Evolutionary conservation across 2,113 vertebrate species (phyloP).

Genomic region (Pipa parva): DNA sequence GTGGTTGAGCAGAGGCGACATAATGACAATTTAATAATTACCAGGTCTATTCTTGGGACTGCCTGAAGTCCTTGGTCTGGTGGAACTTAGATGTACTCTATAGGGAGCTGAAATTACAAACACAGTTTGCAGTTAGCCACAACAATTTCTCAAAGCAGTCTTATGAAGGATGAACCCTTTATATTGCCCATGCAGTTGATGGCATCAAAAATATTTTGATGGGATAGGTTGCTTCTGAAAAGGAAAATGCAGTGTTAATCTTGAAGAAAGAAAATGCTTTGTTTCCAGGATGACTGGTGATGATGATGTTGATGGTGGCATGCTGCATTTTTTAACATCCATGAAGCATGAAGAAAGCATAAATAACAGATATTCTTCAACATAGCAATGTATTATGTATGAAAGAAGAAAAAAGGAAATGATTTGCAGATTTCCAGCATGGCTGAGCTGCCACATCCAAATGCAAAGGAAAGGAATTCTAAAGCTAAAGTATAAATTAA

Average conservation of each 20-base stretch:
- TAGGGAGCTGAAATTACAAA: constrained; percentile 52
- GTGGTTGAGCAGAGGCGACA: neutral
- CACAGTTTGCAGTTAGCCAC: neutral
- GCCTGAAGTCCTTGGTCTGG: constrained; percentile 51
- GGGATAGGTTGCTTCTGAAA: constrained; percentile 30
- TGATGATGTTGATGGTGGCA: constrained; percentile 8
- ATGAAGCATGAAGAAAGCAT: constrained; percentile 24
- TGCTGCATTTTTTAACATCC: constrained; percentile 17
- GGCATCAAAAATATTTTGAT: constrained; percentile 14
- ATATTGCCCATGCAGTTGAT: constrained; percentile 26
- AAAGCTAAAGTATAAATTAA: constrained; percentile 18
- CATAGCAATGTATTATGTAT: constrained; percentile 2
- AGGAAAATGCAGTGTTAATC: constrained; percentile 23
- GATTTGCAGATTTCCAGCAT: constrained; percentile 3
- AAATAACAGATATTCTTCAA: constrained; percentile 6
- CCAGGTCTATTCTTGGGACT: constrained; percentile 50
- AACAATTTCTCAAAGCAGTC: neutral
- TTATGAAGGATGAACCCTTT: neutral
- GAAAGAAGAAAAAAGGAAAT: constrained; percentile 4
- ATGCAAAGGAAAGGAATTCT: constrained; percentile 31
- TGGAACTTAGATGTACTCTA: constrained; percentile 49
- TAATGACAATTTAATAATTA: constrained; percentile 43
- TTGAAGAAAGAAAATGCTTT: constrained; percentile 18
- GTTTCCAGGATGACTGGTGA: constrained; percentile 20
- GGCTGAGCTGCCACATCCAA: constrained; percentile 21